Percentiles rank a stretch among this genome's conserved stretches.
These are phyloP conservation scores for Leptinotarsa lineolata DNA, from an alignment of 1,140 invertebrate genomes.

Conservation along the genomic window DNA sequence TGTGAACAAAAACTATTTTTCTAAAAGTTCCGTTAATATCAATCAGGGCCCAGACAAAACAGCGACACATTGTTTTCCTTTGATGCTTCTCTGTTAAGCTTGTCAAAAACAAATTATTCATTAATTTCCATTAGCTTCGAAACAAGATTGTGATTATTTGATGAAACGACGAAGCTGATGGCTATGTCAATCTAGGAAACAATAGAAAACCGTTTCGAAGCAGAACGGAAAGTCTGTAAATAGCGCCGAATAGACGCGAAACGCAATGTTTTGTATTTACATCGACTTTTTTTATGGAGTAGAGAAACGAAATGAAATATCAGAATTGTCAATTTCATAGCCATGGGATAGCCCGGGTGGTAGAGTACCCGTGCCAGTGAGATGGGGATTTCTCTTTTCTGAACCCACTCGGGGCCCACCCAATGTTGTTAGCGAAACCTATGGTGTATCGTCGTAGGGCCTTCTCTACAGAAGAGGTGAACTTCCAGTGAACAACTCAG, in stretches of 20 bases:
- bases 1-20: background rate
- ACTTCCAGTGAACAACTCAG: too few species aligned
- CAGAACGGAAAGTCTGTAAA: background rate
- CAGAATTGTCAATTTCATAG: too few species aligned
- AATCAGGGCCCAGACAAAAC: background rate
- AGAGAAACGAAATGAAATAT: too few species aligned
- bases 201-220: background rate
- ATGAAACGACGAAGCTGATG: background rate
- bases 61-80: background rate
- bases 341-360: too few species aligned
- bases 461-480: too few species aligned
- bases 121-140: slow-evolving; percentile 1
- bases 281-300: too few species aligned
- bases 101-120: background rate
- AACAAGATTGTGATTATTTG: background rate
- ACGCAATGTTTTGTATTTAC: too few species aligned
- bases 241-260: background rate
- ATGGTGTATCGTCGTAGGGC: too few species aligned
- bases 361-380: too few species aligned
- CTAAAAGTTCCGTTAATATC: background rate
- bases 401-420: too few species aligned
- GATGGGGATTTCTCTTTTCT: too few species aligned
- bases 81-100: background rate
- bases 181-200: background rate
- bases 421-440: too few species aligned